Evolutionary conservation across 2,113 vertebrate species (phyloP), one percentile per base, ranked within the genome.

Genomic region (Elephas maximus): DNA sequence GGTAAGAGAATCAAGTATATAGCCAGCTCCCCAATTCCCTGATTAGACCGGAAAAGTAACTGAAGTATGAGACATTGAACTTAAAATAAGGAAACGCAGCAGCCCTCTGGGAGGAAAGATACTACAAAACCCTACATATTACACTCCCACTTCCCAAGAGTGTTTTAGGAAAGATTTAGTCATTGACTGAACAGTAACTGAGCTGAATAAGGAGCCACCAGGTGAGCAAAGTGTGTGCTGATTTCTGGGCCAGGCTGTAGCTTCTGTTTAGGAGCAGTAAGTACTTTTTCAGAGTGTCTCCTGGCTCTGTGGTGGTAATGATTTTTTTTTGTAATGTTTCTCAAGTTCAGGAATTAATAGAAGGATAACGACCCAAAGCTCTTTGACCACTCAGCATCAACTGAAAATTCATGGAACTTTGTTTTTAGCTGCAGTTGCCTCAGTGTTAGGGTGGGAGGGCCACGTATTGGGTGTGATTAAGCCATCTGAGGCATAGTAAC

Each of bases 401-500:
- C 60, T 77, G 81, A 84, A 93, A 96, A 89, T 94, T 95, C 71
- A 93, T 37, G n/a, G 20, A 96, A 93, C 48, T 96, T 97, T 96
- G 60, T 71, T 94, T 97, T 91, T 79, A 95, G 74, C 57, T 28
- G 85, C 17, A 93, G 60, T 95, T 95, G 65, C 81, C 53, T 95
- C 62, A 78, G 30, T 82, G 73, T 93, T 95, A 71, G 33, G n/a
- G 33, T 96, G 71, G 65, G 37, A 94, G 87, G 95, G 45, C 60
- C 57, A 10, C 33, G n/a, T 79, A 63, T 23, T 82, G 37, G 57
- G 93, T 95, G 33, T 90, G 96, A 98, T 97, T 97, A 96, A 90
- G 98, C 93, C 95, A 95, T 97, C 33, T 78, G 79, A 94, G 65
- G 45, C 86, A 91, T 91, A 89, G 65, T 97, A 96, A 96, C 88